These are phyloP conservation scores for Nibea albiflora DNA, from an alignment of 2,113 vertebrate species.

Conservation along the genomic window DNA sequence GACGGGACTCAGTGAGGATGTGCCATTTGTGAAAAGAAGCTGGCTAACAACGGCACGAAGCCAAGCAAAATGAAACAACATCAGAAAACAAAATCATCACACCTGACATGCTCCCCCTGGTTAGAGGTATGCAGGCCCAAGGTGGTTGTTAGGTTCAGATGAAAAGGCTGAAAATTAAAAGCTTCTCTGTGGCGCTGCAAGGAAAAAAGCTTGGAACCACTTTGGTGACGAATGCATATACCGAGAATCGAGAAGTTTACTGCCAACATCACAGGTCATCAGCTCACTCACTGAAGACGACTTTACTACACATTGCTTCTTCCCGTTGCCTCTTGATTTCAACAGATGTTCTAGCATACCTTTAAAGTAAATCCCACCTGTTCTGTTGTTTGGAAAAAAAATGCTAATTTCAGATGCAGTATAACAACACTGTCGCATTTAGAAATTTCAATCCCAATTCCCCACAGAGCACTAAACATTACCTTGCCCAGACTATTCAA, in stretches of 20 bases:
- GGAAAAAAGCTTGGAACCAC: no score
- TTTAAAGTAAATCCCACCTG: not conserved
- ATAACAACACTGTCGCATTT: constrained; percentile 10
- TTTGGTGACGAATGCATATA: no score
- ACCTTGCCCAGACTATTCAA: constrained; percentile 18
- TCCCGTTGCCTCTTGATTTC: not conserved
- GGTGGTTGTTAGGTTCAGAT: no score
- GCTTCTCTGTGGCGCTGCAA: no score
- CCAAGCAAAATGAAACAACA: no score
- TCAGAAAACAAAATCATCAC: no score
- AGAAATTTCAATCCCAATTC: constrained; percentile 16
- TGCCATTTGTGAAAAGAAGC: no score
- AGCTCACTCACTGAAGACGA: not conserved
- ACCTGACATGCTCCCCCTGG: no score
- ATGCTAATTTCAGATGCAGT: constrained; percentile 7
- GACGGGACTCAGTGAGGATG: no score
- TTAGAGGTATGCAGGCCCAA: no score
- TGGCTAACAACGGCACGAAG: no score
- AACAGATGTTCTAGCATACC: not conserved
- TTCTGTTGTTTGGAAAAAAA: constrained; percentile 9
- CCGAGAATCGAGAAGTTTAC: not conserved
- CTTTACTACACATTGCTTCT: not conserved
- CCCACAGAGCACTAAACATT: constrained; percentile 22
- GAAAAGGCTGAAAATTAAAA: no score
- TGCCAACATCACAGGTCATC: not conserved